Conservation (phyloP, 1,140 invertebrate genomes). For the Hyphantria cunea region DNA sequence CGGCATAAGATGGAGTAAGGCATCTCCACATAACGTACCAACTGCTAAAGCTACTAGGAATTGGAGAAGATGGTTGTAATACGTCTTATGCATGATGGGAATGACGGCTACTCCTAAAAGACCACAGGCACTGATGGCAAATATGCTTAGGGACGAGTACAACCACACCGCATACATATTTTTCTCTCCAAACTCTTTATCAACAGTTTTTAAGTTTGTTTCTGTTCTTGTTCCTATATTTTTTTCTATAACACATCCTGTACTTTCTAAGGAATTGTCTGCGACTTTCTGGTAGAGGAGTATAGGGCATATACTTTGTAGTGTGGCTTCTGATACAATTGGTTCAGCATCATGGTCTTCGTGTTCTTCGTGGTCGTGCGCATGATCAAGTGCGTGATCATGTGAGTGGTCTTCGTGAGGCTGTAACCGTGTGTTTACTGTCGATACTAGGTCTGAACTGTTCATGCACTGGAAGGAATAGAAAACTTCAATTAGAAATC, state of each 20-base stretch:
- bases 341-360: constrained; percentile 41
- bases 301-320: constrained; percentile 84
- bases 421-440: constrained; percentile 71
- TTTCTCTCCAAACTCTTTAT: constrained; percentile 55
- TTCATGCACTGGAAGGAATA: constrained; percentile 73
- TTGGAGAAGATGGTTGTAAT: constrained; percentile 95
- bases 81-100: constrained; percentile 93
- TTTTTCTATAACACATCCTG: constrained; percentile 81
- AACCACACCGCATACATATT: constrained; percentile 86
- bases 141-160: constrained; percentile 90
- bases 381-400: constrained; percentile 46
- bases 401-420: constrained; percentile 31
- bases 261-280: constrained; percentile 76
- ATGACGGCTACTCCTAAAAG: constrained; percentile 92
- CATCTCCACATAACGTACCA: constrained; percentile 95
- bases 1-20: constrained; percentile 95
- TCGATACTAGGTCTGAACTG: constrained; percentile 72
- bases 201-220: constrained; percentile 20
- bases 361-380: constrained; percentile 50
- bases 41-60: constrained; percentile 96
- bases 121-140: constrained; percentile 92
- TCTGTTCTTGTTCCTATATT: constrained; percentile 42
- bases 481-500: constrained; percentile 1
- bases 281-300: constrained; percentile 85
- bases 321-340: constrained; percentile 58